phyloP scores from a whole-genome alignment of 2,113 vertebrate species.

The Epinephelus moara region DNA sequence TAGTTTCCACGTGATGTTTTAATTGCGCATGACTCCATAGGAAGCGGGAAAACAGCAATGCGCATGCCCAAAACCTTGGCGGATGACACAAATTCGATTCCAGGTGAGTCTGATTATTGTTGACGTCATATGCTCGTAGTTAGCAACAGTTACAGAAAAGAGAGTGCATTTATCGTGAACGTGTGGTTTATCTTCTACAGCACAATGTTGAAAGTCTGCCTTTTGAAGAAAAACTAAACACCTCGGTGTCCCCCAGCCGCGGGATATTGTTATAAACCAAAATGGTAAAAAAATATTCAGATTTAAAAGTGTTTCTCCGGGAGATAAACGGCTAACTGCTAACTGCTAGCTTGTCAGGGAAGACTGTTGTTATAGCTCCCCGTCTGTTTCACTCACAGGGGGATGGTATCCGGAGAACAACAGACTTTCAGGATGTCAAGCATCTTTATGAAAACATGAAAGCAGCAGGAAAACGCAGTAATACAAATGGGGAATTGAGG shows the following conservation, averaged over 20 bases:
- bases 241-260: background rate
- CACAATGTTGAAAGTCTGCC: background rate
- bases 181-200: background rate
- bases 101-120: background rate
- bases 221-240: too few species aligned
- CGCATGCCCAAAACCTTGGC: background rate
- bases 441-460: background rate
- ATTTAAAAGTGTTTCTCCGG: background rate
- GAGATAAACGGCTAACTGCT: background rate
- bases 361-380: background rate
- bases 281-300: background rate
- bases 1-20: background rate
- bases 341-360: conserved; percentile 4
- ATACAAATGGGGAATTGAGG: background rate
- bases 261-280: background rate
- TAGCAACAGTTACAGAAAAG: background rate
- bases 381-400: background rate
- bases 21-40: background rate
- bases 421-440: background rate
- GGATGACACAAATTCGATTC: background rate
- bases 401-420: background rate
- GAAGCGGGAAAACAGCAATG: background rate
- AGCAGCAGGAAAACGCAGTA: background rate
- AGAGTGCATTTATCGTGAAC: background rate
- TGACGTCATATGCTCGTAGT: background rate